Evolutionary conservation across 2,888 invertebrate genomes (phyloP).

Genomic region (Thumatha senex): DNA sequence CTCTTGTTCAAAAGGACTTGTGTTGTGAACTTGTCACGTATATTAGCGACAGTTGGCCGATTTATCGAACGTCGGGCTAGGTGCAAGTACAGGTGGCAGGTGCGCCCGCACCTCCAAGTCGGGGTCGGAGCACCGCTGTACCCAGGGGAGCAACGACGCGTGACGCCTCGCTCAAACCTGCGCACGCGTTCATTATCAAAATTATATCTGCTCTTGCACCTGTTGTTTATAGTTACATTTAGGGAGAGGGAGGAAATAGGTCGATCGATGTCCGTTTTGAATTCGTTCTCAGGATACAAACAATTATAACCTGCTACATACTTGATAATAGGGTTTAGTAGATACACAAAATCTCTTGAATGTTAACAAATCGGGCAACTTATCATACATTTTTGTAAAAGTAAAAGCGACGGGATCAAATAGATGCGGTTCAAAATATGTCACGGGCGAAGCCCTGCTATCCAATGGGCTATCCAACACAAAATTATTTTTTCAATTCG

Average conservation of each 20-base stretch:
- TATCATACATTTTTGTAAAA: no score
- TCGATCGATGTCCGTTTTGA: no score
- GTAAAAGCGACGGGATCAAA: no score
- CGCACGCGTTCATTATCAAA: background rate
- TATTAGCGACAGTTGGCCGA: background rate
- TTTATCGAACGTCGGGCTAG: background rate
- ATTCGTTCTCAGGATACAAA: no score
- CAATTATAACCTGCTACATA: no score
- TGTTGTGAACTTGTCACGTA: background rate
- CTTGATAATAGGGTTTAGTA: no score
- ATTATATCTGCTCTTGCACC: background rate
- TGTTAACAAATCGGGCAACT: no score
- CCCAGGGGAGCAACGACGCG: constrained; percentile 10
- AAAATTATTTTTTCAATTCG: no score
- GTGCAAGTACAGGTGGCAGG: constrained; percentile 7
- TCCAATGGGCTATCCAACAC: no score
- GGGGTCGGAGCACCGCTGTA: background rate
- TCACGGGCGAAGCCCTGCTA: no score
- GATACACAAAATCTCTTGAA: no score
- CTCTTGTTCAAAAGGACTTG: background rate
- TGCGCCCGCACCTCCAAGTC: constrained; percentile 2
- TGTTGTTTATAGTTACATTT: background rate
- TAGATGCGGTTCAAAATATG: no score
- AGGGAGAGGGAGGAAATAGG: background rate
- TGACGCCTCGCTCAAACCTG: constrained; percentile 23